Conservation (phyloP, 2,888 invertebrate species). For the Lasioglossum zephyrum region DNA sequence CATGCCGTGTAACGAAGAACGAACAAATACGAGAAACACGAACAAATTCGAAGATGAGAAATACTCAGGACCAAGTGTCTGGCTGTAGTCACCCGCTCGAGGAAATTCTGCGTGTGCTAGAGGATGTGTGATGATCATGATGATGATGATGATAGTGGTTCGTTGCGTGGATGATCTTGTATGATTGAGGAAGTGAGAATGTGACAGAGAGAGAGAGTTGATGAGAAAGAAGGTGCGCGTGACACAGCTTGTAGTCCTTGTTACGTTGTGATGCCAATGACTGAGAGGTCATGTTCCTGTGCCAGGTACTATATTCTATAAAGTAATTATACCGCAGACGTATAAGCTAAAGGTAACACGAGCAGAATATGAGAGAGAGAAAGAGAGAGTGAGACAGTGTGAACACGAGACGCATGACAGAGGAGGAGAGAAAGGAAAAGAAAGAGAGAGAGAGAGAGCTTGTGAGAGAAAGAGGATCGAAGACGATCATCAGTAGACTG, state of each 20-base stretch:
- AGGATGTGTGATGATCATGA: background rate
- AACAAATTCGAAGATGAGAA: conserved; percentile 74
- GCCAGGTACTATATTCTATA: conserved; percentile 83
- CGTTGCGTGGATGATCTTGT: conserved; percentile 13
- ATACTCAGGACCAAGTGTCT: conserved; percentile 85
- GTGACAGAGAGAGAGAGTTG: background rate
- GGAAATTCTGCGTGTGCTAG: conserved; percentile 42
- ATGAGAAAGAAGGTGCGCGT: conserved; percentile 68
- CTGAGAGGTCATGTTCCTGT: conserved; percentile 85
- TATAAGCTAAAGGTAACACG: conserved; percentile 69
- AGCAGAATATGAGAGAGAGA: conserved; percentile 33
- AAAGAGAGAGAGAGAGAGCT: background rate
- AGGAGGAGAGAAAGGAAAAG: conserved; percentile 21
- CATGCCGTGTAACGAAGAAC: conserved; percentile 54
- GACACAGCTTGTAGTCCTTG: conserved; percentile 83
- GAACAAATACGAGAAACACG: conserved; percentile 11
- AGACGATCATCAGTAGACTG: conserved; percentile 22
- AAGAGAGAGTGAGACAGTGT: background rate
- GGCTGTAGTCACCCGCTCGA: conserved; percentile 81
- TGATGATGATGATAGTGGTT: background rate
- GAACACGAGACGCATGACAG: background rate
- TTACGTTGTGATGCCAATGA: conserved; percentile 85
- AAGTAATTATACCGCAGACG: conserved; percentile 78
- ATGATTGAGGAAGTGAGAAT: conserved; percentile 1
- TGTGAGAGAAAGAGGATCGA: conserved; percentile 24